A percentile compares a stretch with the other conserved stretches of the same genome.
These are phyloP conservation scores for Balaeniceps rex DNA, from an alignment of 2,113 vertebrate species.

Conservation along the genomic window DNA sequence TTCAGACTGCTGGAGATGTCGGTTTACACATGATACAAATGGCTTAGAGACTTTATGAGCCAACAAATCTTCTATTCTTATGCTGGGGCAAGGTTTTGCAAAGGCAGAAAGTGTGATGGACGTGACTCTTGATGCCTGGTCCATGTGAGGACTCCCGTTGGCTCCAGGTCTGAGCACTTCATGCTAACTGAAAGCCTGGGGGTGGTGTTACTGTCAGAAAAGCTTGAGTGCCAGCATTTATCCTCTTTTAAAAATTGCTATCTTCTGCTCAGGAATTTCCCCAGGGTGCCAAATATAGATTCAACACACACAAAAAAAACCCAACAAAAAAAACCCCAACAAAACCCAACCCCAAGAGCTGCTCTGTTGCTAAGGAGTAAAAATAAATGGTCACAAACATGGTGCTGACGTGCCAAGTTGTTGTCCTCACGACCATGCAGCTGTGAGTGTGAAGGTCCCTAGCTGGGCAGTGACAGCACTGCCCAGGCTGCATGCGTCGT, in stretches of 20 bases:
- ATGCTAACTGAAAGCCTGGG: not conserved
- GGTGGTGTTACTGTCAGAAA: not conserved
- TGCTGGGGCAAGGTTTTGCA: not conserved
- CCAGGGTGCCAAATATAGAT: conserved; percentile 7
- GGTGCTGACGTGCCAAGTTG: not conserved
- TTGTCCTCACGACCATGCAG: not conserved
- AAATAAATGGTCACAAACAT: not conserved
- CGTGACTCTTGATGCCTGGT: not conserved
- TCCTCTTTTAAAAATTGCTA: not conserved
- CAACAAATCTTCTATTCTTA: not conserved
- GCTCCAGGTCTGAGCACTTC: not conserved
- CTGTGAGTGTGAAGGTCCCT: not conserved
- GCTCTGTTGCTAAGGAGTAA: conserved; percentile 33
- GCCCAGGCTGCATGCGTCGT: accelerated
- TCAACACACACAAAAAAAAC: not conserved
- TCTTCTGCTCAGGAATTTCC: conserved; percentile 34
- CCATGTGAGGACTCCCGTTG: not conserved
- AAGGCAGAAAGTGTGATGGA: not conserved
- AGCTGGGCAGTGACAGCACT: not conserved
- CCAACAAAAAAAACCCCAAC: no score
- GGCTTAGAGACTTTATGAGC: not conserved
- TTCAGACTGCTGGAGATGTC: not conserved
- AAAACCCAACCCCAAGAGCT: not conserved
- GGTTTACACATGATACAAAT: not conserved
- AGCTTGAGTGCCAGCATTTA: not conserved